phyloP scores from a whole-genome alignment of 2,888 invertebrate genomes.

The Mystacides longicornis region DNA sequence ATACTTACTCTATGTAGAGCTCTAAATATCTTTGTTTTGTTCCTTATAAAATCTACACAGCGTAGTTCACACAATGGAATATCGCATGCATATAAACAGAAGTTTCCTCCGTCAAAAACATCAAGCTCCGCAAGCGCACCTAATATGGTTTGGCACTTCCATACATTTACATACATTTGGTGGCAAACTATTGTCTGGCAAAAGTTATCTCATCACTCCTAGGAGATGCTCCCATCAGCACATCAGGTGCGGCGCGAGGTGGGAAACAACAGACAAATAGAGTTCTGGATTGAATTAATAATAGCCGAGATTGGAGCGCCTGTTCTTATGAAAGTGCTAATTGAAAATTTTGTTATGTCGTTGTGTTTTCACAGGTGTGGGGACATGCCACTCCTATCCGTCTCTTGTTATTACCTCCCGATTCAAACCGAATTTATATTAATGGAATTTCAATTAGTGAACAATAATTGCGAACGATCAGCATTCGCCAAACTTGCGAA shows the following conservation, averaged over 20 bases:
- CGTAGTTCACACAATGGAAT: neutral
- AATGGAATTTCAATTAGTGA: too few species aligned
- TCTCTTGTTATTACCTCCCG: too few species aligned
- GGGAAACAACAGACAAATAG: neutral
- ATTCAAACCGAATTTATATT: too few species aligned
- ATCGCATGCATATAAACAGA: neutral
- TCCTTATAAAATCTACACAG: too few species aligned
- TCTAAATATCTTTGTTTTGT: neutral
- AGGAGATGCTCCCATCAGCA: neutral
- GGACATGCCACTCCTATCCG: too few species aligned
- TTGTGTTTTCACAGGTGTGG: too few species aligned
- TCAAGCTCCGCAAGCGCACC: neutral
- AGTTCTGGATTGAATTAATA: conserved; percentile 1
- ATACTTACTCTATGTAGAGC: too few species aligned
- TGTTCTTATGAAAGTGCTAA: neutral
- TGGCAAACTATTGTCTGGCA: conserved; percentile 16
- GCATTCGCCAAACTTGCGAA: too few species aligned
- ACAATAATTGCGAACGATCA: too few species aligned
- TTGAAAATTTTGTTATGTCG: neutral
- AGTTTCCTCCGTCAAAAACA: neutral
- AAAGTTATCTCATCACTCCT: conserved; percentile 14
- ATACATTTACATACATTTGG: conserved; percentile 20
- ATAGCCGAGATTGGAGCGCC: neutral
- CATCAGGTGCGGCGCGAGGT: neutral
- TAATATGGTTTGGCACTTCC: neutral